These are phyloP conservation scores for Aegithalos caudatus DNA, from an alignment of 2,113 vertebrate genomes.

Conservation along the genomic window DNA sequence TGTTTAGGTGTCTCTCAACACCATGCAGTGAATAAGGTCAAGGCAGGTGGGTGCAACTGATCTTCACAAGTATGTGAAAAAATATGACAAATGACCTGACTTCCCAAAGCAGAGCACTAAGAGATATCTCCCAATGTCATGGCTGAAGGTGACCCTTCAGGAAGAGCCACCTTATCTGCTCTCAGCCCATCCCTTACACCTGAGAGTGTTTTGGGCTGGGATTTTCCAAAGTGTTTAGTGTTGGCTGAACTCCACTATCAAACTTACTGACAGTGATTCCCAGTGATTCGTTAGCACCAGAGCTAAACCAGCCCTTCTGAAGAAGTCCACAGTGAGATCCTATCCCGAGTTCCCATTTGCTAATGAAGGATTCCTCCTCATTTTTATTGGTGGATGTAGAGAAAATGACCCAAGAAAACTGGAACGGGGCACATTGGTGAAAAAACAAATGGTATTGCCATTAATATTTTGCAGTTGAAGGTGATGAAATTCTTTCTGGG, in stretches of 20 bases:
- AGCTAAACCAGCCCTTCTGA: neutral
- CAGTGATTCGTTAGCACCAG: neutral
- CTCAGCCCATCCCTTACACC: neutral
- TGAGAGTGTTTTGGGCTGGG: neutral
- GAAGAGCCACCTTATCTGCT: neutral
- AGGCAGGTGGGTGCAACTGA: accelerated
- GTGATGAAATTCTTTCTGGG: neutral
- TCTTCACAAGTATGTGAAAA: neutral
- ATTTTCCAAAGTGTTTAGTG: neutral
- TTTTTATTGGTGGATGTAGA: neutral
- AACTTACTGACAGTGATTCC: neutral
- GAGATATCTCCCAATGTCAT: neutral
- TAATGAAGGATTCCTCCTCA: neutral
- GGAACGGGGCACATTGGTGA: neutral
- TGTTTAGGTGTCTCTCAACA: neutral
- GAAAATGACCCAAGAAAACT: neutral
- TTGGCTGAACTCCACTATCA: neutral
- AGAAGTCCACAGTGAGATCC: neutral
- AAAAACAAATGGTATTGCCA: neutral
- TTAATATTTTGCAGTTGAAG: neutral
- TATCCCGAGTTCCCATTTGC: neutral
- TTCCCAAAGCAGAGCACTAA: neutral
- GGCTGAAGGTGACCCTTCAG: neutral
- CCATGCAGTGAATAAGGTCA: neutral
- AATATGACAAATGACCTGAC: neutral